Conservation (phyloP, 2,888 invertebrate genomes). For the Apocheima hispidaria region DNA sequence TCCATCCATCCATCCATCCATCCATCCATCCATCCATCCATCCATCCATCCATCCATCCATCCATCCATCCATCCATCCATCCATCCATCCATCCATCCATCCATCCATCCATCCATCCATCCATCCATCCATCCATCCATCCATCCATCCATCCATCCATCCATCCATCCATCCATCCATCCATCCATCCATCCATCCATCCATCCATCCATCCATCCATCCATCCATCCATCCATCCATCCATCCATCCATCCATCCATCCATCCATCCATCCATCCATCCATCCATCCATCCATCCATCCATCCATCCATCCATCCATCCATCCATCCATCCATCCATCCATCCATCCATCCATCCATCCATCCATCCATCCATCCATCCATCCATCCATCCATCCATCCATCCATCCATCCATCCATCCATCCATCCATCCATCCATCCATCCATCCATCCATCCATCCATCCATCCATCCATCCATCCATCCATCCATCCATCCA, state of each 20-base stretch:
- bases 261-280: slow-evolving; percentile 11
- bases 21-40: slow-evolving; percentile 11
- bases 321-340: slow-evolving; percentile 11
- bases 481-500: too few relatives aligned
- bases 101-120: slow-evolving; percentile 15
- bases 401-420: neutral
- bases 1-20: slow-evolving; percentile 9
- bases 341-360: slow-evolving; percentile 11
- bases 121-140: slow-evolving; percentile 15
- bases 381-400: slow-evolving; percentile 10
- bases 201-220: slow-evolving; percentile 11
- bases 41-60: slow-evolving; percentile 15
- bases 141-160: slow-evolving; percentile 15
- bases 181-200: slow-evolving; percentile 14
- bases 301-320: slow-evolving; percentile 11
- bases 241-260: slow-evolving; percentile 11
- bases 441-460: too few relatives aligned
- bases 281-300: slow-evolving; percentile 11
- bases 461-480: too few relatives aligned
- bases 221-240: slow-evolving; percentile 11
- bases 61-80: slow-evolving; percentile 15
- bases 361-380: slow-evolving; percentile 11
- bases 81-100: slow-evolving; percentile 15
- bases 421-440: too few relatives aligned
- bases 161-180: slow-evolving; percentile 15